Base-by-base conservation (phyloP, 1,140 invertebrate species). In the Drosophila novamexicana region DNA sequence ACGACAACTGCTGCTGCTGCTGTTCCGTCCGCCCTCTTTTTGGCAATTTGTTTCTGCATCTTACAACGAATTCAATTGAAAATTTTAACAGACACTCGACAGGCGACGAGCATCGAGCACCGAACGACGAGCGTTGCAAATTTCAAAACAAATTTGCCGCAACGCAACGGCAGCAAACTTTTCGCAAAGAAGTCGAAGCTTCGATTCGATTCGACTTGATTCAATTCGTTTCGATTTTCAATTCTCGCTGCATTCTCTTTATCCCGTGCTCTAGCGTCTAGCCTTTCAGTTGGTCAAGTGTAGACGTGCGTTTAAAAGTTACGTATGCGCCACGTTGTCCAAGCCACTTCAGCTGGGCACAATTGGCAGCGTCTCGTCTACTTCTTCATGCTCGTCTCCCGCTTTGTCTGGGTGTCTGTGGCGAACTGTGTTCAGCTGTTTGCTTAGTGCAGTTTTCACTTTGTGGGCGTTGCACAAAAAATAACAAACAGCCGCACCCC, bases 141-240 rank as follows among this genome's bases (percentile, higher is more conserved):
- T 86, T 86, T 86, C 82, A 88, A 88, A 86, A 86, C 83, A 85
- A 85, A 85, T 85, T 86, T 85, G 79, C 82, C 82, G 79, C 81
- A 85, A 86, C 68, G 76, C 82, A 82, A 79, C 66, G 72, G 52
- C 66, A 74, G 53, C 53, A 68, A 86, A 86, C 53, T 71, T 82
- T 56, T 40, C 3, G 9, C 16, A 18, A 44, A 47, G 40, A 18
- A 68, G 61, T 75, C 50, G 45, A 56, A 65, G 45, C 37, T 79
- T 52, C 32, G 14, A 50, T 83, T 83, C 80, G 66, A 78, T 81
- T 58, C 62, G 37, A 50, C 50, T 59, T 37, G 37, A 50, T 59
- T 59, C 47, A 44, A 54, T 75, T 50, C 34, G 9, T 12, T 73
- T 82, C 70, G 75, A 80, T 72, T 84, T 73, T 66, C 81, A 57